Conservation (phyloP, 2,797 vertebrate genomes). For the Onychomys torridus region DNA sequence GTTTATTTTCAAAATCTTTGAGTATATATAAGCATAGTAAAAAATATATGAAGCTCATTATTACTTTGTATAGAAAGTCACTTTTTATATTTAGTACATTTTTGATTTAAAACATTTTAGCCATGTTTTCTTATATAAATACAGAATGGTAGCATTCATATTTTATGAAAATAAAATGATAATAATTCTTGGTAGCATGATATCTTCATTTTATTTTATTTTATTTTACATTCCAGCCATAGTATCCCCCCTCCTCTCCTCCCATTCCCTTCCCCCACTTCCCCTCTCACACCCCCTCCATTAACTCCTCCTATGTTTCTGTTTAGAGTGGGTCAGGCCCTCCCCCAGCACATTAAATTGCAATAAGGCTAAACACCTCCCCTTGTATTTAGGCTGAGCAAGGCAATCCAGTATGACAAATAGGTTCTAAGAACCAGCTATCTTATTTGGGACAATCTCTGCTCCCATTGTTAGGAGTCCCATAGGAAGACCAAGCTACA, state of each 20-base stretch:
- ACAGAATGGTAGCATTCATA: background rate
- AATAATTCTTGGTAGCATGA: conserved; percentile 13
- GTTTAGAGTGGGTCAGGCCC: background rate
- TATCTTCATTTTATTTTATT: conserved; percentile 16
- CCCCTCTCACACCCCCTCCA: background rate
- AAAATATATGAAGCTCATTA: background rate
- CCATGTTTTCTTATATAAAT: background rate
- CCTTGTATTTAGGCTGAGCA: background rate
- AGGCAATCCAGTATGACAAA: background rate
- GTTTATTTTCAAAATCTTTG: background rate
- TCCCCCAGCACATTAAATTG: background rate
- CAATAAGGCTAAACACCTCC: background rate
- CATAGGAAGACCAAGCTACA: background rate
- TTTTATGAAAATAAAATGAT: conserved; percentile 35
- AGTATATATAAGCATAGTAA: background rate
- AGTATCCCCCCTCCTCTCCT: background rate
- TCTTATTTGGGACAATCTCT: background rate
- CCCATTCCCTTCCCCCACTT: background rate
- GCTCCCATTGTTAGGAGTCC: background rate
- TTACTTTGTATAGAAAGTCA: conserved; percentile 33
- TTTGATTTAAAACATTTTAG: too few relatives aligned
- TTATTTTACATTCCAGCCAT: background rate
- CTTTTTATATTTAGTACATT: conserved; percentile 18
- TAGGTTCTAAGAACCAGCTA: background rate
- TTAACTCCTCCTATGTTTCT: background rate